Evolutionary conservation across 2,888 invertebrate species (phyloP).

Genomic region (Yponomeuta cagnagella): DNA sequence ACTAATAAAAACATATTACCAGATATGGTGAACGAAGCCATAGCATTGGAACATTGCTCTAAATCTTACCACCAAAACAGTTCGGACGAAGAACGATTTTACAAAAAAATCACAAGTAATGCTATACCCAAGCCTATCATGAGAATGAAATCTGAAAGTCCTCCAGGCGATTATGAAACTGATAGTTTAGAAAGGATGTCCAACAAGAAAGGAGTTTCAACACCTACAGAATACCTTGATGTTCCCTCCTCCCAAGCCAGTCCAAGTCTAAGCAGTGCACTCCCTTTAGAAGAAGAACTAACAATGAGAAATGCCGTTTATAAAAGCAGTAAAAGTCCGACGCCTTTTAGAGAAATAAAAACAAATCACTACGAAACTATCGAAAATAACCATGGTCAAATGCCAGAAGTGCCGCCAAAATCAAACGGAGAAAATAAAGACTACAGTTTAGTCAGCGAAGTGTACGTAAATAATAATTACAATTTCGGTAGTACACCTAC

Average conservation of each 20-base stretch:
- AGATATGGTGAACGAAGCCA: slow-evolving; percentile 81
- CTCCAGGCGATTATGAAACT: slow-evolving; percentile 80
- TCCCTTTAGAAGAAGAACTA: slow-evolving; percentile 87
- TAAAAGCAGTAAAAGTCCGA: slow-evolving; percentile 75
- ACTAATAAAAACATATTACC: slow-evolving; percentile 64
- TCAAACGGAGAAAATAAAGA: slow-evolving; percentile 55
- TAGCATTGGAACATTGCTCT: slow-evolving; percentile 70
- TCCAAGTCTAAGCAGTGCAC: slow-evolving; percentile 82
- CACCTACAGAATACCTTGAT: slow-evolving; percentile 79
- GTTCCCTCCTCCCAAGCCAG: slow-evolving; percentile 82
- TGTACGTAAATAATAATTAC: slow-evolving; percentile 86
- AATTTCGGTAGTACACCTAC: slow-evolving; percentile 77
- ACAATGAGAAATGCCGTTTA: slow-evolving; percentile 86
- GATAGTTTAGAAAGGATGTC: slow-evolving; percentile 82
- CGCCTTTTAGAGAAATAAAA: slow-evolving; percentile 50
- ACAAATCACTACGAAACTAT: slow-evolving; percentile 65
- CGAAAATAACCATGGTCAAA: slow-evolving; percentile 32
- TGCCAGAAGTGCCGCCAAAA: slow-evolving; percentile 23
- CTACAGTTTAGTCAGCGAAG: slow-evolving; percentile 85
- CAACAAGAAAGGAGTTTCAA: slow-evolving; percentile 68
- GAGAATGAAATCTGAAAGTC: slow-evolving; percentile 50
- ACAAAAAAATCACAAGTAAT: slow-evolving; percentile 33
- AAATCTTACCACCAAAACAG: slow-evolving; percentile 58
- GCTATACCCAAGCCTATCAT: slow-evolving; percentile 39
- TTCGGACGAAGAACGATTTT: slow-evolving; percentile 62